Conservation (phyloP, 2,113 vertebrate species). For the Amblyopsis rosae region DNA sequence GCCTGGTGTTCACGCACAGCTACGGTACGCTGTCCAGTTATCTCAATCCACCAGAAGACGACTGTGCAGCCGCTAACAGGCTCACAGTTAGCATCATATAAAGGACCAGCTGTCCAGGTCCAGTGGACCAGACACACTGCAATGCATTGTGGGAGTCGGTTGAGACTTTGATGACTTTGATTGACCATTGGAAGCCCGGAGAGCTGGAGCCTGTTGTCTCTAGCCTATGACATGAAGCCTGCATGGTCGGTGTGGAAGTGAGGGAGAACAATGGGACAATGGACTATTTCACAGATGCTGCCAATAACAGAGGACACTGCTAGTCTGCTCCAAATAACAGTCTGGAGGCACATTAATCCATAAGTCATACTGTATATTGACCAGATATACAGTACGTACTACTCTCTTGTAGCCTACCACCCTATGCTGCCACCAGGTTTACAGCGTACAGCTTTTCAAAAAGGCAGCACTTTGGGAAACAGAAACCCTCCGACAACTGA, state of each 20-base stretch:
- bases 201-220: not conserved
- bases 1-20: conserved; percentile 2
- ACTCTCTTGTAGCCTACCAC: no score
- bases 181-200: not conserved
- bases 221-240: not conserved
- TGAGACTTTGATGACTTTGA: conserved; percentile 16
- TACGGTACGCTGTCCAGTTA: conserved; percentile 2
- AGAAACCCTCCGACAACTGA: no score
- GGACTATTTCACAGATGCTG: no score
- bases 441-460: no score
- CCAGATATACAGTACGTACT: no score
- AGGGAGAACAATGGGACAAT: conserved; percentile 6
- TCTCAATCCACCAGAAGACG: conserved; percentile 6
- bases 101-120: not conserved
- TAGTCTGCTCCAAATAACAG: no score
- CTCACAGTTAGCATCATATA: conserved; percentile 4
- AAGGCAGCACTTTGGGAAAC: no score
- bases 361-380: no score
- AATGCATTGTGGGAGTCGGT: conserved; percentile 2
- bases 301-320: no score
- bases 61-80: not conserved
- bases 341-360: no score
- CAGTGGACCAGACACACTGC: not conserved
- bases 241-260: not conserved
- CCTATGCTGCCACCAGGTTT: no score